These are phyloP conservation scores for Circaetus gallicus DNA, from an alignment of 2,113 vertebrate species.

Conservation along the genomic window DNA sequence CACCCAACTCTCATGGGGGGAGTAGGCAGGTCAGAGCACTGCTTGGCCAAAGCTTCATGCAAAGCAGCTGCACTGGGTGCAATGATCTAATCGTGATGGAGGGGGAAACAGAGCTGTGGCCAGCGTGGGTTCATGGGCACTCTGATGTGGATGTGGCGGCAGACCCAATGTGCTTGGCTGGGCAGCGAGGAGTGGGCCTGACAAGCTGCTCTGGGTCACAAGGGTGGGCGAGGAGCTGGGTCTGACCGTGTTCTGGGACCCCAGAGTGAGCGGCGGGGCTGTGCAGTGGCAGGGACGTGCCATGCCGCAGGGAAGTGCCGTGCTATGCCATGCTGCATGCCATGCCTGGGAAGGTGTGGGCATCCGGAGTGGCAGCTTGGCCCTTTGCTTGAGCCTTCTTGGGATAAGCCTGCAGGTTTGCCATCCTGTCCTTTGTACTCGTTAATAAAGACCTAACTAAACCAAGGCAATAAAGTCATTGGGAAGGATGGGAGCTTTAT, in stretches of 20 bases:
- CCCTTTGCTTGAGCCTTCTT: background rate
- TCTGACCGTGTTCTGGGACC: accelerated
- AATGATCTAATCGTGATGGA: background rate
- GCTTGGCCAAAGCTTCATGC: accelerated
- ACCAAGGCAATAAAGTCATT: accelerated
- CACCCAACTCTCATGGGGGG: too few relatives aligned
- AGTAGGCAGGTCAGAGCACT: background rate
- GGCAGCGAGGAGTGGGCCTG: background rate
- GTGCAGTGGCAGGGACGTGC: background rate
- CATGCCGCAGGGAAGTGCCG: accelerated
- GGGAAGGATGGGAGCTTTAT: too few relatives aligned
- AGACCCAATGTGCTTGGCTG: accelerated
- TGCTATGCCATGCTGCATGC: background rate
- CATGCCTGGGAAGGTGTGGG: accelerated
- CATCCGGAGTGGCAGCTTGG: background rate
- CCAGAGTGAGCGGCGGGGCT: accelerated
- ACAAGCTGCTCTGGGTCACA: accelerated
- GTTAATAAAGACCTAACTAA: background rate
- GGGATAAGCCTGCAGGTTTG: background rate
- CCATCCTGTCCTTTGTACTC: background rate
- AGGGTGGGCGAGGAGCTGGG: background rate
- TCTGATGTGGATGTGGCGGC: accelerated
- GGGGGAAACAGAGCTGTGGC: background rate
- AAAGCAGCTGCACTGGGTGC: background rate
- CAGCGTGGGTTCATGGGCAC: accelerated